phyloP scores from a whole-genome alignment of 2,113 vertebrate genomes.

The Hemichromis elongatus region DNA sequence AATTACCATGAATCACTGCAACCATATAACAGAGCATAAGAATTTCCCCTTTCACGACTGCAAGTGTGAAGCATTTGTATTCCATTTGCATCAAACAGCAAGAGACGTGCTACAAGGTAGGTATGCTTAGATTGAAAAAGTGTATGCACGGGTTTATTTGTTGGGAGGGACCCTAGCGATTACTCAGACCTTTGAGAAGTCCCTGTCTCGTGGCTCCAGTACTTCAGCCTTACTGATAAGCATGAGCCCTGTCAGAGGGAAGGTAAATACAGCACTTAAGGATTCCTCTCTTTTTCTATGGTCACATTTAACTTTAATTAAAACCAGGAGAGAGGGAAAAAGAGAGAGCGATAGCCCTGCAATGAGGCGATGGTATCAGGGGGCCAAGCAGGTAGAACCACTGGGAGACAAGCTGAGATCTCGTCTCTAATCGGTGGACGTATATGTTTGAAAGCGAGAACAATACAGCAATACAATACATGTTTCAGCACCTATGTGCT shows the following conservation, averaged over 20 bases:
- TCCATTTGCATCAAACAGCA: neutral
- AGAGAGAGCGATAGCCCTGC: constrained; percentile 56
- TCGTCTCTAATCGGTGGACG: constrained; percentile 15
- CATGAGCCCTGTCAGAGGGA: constrained; percentile 53
- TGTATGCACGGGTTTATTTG: neutral
- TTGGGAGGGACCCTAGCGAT: constrained; percentile 24
- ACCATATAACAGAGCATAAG: neutral
- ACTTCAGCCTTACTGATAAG: constrained; percentile 63
- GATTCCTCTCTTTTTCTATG: constrained; percentile 73
- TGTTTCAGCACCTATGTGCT: neutral
- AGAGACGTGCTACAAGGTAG: neutral
- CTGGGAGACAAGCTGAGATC: constrained; percentile 44
- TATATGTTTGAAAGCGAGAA: neutral
- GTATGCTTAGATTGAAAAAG: neutral
- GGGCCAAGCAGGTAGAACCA: constrained; percentile 30
- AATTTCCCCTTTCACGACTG: neutral
- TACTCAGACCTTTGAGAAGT: constrained; percentile 58
- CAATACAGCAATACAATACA: neutral
- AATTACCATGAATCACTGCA: neutral
- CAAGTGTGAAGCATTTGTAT: constrained; percentile 17
- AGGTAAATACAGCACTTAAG: constrained; percentile 75
- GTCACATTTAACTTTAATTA: constrained; percentile 76
- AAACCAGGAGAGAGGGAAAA: constrained; percentile 42
- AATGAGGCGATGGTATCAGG: constrained; percentile 72
- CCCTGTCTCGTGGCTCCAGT: constrained; percentile 40